These are phyloP conservation scores for Hippasteria phrygiana DNA, from an alignment of 53 echinoderm and acorn worm species.

Conservation along the genomic window DNA sequence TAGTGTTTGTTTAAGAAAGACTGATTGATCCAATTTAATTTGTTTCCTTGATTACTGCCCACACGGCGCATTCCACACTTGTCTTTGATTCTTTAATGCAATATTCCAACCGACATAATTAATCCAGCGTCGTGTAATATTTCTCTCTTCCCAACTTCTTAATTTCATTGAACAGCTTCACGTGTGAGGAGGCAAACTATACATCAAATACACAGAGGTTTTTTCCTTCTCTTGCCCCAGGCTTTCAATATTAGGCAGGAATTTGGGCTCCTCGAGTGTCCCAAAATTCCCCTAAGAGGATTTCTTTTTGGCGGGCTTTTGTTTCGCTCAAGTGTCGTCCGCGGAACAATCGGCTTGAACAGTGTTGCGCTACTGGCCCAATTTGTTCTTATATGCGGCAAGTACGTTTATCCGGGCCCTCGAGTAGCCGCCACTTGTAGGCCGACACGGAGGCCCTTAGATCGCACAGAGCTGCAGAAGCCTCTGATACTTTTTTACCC, in stretches of 20 bases:
- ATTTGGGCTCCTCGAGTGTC: constrained; percentile 8
- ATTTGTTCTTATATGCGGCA: constrained; percentile 23
- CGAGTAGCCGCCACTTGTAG: constrained; percentile 37
- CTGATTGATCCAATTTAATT: background rate
- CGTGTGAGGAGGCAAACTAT: constrained; percentile 9
- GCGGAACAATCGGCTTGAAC: background rate
- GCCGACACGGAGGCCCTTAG: constrained; percentile 34
- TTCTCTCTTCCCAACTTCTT: background rate
- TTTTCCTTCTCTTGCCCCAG: background rate
- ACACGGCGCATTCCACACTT: background rate
- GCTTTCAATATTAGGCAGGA: constrained; percentile 27
- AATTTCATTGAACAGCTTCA: background rate
- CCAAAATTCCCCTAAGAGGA: constrained; percentile 25
- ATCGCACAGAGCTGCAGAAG: constrained; percentile 11
- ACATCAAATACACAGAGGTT: constrained; percentile 25
- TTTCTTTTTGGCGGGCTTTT: constrained; percentile 36
- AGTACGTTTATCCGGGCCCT: constrained; percentile 61
- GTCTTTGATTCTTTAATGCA: background rate
- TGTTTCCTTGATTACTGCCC: background rate
- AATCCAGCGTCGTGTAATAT: background rate
- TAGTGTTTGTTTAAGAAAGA: too few relatives aligned
- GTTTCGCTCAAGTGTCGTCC: constrained; percentile 21
- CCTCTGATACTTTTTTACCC: constrained; percentile 41
- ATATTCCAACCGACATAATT: background rate
- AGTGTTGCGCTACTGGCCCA: constrained; percentile 50